Evolutionary conservation across 2,888 invertebrate genomes (phyloP).

Genomic region (Andrena bucephala): DNA sequence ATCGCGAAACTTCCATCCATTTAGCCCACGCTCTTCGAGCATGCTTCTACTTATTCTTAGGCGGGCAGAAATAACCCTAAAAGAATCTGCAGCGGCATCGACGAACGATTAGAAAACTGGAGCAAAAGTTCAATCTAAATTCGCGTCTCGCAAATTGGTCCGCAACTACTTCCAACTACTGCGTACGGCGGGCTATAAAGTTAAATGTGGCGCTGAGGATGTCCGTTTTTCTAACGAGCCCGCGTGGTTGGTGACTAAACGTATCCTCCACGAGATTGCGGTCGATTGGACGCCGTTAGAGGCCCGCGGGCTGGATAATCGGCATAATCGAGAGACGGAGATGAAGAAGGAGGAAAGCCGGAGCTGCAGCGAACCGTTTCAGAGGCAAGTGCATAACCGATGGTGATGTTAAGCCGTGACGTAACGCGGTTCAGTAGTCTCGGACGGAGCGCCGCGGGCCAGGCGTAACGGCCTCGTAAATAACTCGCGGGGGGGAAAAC

Average conservation of each 20-base stretch:
- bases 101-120: conserved; percentile 2
- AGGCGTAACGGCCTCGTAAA: conserved; percentile 44
- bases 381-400: not conserved
- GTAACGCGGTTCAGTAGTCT: conserved; percentile 11
- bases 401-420: conserved; percentile 13
- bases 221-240: conserved; percentile 2
- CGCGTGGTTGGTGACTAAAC: not conserved
- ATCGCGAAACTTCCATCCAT: conserved; percentile 52
- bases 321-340: not conserved
- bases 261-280: too few species aligned
- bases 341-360: not conserved
- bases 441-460: not conserved
- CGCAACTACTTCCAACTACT: not conserved
- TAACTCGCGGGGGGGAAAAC: conserved; percentile 39
- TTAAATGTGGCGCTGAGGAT: not conserved
- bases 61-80: not conserved
- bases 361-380: not conserved
- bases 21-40: conserved; percentile 9
- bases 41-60: not conserved
- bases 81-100: not conserved
- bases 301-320: not conserved
- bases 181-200: not conserved
- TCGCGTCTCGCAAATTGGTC: not conserved
- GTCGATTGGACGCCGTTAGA: not conserved
- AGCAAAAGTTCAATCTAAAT: not conserved